Conservation (phyloP, 2,113 vertebrate species). For the sheep (Ovis aries) region ARS-UI_Ramb_v3.0 NC_056071.1:51444501-51445000, state of each 20-base stretch:
- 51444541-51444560: background rate
- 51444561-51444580: background rate
- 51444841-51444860: background rate
- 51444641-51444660: background rate
- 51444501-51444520: background rate
- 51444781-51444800: fast-evolving
- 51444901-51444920: background rate
- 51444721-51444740: background rate
- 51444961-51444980: background rate
- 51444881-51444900: background rate
- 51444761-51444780: background rate
- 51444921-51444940: background rate
- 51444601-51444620: background rate
- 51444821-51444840: background rate
- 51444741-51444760: background rate
- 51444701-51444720: too few species aligned
- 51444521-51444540: background rate
- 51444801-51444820: background rate
- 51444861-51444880: background rate
- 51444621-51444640: background rate
- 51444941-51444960: background rate
- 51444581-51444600: background rate
- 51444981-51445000: background rate
- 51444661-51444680: background rate
- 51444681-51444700: background rate